phyloP scores from a whole-genome alignment of 2,888 invertebrate species.

The Nephrotoma flavescens region DNA sequence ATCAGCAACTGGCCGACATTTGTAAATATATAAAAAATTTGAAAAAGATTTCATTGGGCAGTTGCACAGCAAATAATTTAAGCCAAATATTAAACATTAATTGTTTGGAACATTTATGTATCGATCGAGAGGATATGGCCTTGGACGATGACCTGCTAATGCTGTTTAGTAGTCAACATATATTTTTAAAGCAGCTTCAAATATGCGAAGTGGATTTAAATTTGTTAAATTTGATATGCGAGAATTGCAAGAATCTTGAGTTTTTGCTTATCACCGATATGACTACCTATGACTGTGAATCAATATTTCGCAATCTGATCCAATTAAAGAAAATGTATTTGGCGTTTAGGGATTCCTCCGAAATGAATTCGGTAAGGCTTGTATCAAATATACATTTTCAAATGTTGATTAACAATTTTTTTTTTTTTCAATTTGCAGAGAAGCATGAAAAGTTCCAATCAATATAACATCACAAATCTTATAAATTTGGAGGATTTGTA shows the following conservation, averaged over 20 bases:
- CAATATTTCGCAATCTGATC: not conserved
- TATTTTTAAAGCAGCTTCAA: not conserved
- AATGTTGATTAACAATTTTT: not conserved
- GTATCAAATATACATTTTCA: not conserved
- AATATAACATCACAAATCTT: not conserved
- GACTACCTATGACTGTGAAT: not conserved
- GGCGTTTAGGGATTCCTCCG: not conserved
- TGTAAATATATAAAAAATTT: not conserved
- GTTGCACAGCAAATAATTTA: not conserved
- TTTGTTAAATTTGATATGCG: not conserved
- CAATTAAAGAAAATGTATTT: not conserved
- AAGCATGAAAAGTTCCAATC: not conserved
- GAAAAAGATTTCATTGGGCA: not conserved
- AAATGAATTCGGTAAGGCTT: not conserved
- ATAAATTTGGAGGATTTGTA: not conserved
- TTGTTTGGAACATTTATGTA: not conserved
- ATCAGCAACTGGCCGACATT: not conserved
- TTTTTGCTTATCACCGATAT: not conserved
- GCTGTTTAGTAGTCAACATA: not conserved
- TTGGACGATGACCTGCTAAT: not conserved
- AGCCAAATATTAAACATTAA: not conserved
- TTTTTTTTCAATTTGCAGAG: not conserved
- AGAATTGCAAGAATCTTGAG: not conserved
- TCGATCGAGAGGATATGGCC: not conserved
- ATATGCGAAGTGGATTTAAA: not conserved